Base-by-base conservation (phyloP, 2,113 vertebrate species). In the Octodon degus region DNA sequence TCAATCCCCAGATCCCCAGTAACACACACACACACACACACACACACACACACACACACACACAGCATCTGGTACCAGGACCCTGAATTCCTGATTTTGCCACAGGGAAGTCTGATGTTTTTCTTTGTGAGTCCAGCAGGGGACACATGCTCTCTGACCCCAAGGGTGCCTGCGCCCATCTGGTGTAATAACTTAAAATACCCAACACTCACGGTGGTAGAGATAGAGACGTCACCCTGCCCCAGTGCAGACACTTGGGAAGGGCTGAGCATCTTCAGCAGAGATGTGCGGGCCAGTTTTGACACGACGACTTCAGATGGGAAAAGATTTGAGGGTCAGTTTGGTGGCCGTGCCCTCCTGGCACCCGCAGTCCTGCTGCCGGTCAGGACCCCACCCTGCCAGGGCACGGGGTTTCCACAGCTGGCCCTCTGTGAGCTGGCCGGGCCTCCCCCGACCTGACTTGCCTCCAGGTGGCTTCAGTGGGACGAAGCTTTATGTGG, bases 401-500 rank as follows among this genome's bases (percentile, higher is more conserved):
- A 2, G 4, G 5, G 3, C 9, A 19, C 2, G 1, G 3, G 68
- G 12, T 14, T 67, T 19, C 14, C 4, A 2, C 63, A 20, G 47
- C 43, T 17, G 50, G n/a, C 30, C 72, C 17, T 25, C 19, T 0
- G 7, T 0, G 11, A 43, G 32, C 20, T 19, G 76, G 40, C 2
- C 2, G 32, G 7, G 1, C 4, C 10, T 53, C 70, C 58, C 77
- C 89, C 70, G 93, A 86, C 50, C 67, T 7, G 2, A 91, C 93
- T 91, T 60, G 37, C 68, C 95, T 96, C 86, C 63, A 58, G 91
- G 90, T 86, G 62, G 60, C 76, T 89, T 82, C 91, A 62, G 14
- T 22, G 77, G 77, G 84, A 97, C 96, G 74, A 74, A 83, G 95
- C 94, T 96, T 96, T 97, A 87, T 83, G 96, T 84, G 96, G 70